A percentile compares a stretch with the other conserved stretches of the same genome.
Conservation (phyloP, 1,140 invertebrate species). For the Drosophila equinoxialis region DNA sequence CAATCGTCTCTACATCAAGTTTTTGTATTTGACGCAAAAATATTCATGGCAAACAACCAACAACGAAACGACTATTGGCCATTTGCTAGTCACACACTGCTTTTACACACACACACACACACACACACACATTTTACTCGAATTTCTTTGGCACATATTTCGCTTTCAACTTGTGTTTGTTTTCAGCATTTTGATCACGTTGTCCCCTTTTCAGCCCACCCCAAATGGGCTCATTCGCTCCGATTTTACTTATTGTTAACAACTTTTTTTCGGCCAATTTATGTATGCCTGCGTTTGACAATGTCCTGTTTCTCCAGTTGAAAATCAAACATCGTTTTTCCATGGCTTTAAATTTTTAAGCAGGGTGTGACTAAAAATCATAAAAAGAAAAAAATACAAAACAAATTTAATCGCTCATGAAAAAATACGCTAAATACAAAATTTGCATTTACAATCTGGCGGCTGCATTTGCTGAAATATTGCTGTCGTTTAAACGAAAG, state of each 20-base stretch:
- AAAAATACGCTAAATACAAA: slow-evolving; percentile 70
- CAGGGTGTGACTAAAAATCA: background rate
- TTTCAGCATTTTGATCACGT: slow-evolving; percentile 73
- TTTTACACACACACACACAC: slow-evolving; percentile 16
- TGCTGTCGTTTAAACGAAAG: slow-evolving; percentile 53
- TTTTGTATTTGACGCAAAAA: slow-evolving; percentile 73
- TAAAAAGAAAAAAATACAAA: slow-evolving; percentile 9
- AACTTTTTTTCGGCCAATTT: slow-evolving; percentile 41
- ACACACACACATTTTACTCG: slow-evolving; percentile 5
- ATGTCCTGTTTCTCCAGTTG: slow-evolving; percentile 25
- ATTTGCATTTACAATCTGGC: slow-evolving; percentile 73
- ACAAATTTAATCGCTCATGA: slow-evolving; percentile 63
- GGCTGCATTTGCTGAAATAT: slow-evolving; percentile 54
- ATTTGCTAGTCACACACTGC: slow-evolving; percentile 48
- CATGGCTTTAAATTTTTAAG: slow-evolving; percentile 38
- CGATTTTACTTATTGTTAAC: slow-evolving; percentile 47
- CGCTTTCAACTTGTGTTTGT: slow-evolving; percentile 53
- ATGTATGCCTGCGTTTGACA: slow-evolving; percentile 36
- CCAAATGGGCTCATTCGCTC: background rate
- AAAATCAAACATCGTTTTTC: slow-evolving; percentile 2
- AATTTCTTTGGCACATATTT: slow-evolving; percentile 50
- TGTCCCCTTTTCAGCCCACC: slow-evolving; percentile 18
- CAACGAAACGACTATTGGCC: slow-evolving; percentile 59
- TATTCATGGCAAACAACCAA: slow-evolving; percentile 62
- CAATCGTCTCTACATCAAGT: slow-evolving; percentile 33